Evolutionary conservation across 2,113 vertebrate species (phyloP), one percentile per base, ranked within the genome.

Genomic region (Bambusicola thoracicus): DNA sequence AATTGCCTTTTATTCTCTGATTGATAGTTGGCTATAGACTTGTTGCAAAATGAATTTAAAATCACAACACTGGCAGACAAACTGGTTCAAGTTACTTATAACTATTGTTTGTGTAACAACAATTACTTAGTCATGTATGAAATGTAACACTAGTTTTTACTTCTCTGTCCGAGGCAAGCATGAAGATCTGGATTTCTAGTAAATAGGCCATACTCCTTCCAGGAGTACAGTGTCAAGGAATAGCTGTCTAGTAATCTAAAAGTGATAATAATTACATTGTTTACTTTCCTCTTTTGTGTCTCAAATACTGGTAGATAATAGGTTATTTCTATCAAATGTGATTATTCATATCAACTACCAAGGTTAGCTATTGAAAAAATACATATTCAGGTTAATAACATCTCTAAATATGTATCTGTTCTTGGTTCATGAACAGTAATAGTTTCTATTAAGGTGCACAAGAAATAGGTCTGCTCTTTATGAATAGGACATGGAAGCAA

Each of bases 1-100:
- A 92, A 93, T 89, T 55, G 92, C 78, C 63, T 93, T 92, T 96
- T 95, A 63, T 96, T 93, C 44, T 86, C 72, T 40, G 91, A 91
- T 18, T 92, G 89, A 91, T 94, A 90, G 89, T 62, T 90, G 75
- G 68, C 53, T 88, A 36, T n/a, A 85, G 46, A 38, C 74, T 72
- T 59, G 30, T 38, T 78, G 90, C 81, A 84, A 85, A 92, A 88
- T 13, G 27, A 73, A 85, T 90, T 81, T 81, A 58, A 88, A 77
- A 81, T 73, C 65, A 16, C 63, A 61, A 29, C 51, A 44, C 32
- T 73, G 11, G 25, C 70, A 72, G 91, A 55, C 18, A 92, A 91
- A 90, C 51, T 55, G 76, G 41, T 40, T 89, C 82, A 46, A 73
- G 86, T 94, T 80, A 81, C 87, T 91, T 75, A 30, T 53, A 30